Evolutionary conservation across 64 coral and sea anemone genomes (phyloP).

Genomic region (Montipora cactus): DNA sequence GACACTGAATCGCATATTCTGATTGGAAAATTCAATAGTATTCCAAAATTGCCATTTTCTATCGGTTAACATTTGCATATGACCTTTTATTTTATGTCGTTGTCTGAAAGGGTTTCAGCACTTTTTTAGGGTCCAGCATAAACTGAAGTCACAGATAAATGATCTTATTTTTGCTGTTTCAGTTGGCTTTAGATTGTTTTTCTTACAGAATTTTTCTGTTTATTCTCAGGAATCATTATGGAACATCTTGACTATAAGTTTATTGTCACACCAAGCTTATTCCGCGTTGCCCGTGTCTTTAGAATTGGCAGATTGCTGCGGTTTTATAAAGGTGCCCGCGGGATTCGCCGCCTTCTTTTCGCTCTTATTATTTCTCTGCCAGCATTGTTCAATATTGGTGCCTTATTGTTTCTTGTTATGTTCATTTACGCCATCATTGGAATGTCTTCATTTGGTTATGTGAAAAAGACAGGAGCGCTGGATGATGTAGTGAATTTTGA

Average conservation of each 20-base stretch:
- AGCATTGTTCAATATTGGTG: slow-evolving; percentile 93
- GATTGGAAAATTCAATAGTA: too few species aligned
- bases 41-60: too few species aligned
- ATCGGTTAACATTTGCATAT: too few species aligned
- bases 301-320: slow-evolving; percentile 90
- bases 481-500: slow-evolving; percentile 96
- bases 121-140: too few species aligned
- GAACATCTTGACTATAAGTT: slow-evolving; percentile 84
- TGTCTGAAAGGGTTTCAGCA: too few species aligned
- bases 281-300: slow-evolving; percentile 89
- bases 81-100: too few species aligned
- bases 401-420: slow-evolving; percentile 89
- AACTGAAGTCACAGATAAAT: too few species aligned
- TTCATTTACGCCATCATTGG: slow-evolving; percentile 96
- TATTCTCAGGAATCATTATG: slow-evolving; percentile 83
- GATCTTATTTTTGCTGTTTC: neutral
- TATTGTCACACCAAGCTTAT: slow-evolving; percentile 86
- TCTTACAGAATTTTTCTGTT: neutral
- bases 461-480: slow-evolving; percentile 89
- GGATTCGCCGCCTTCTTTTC: slow-evolving; percentile 86
- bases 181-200: neutral
- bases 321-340: slow-evolving; percentile 94
- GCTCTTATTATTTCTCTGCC: slow-evolving; percentile 94
- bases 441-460: slow-evolving; percentile 98
- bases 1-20: too few species aligned